phyloP scores from a whole-genome alignment of 1,140 invertebrate genomes.

The Laodelphax striatellus region DNA sequence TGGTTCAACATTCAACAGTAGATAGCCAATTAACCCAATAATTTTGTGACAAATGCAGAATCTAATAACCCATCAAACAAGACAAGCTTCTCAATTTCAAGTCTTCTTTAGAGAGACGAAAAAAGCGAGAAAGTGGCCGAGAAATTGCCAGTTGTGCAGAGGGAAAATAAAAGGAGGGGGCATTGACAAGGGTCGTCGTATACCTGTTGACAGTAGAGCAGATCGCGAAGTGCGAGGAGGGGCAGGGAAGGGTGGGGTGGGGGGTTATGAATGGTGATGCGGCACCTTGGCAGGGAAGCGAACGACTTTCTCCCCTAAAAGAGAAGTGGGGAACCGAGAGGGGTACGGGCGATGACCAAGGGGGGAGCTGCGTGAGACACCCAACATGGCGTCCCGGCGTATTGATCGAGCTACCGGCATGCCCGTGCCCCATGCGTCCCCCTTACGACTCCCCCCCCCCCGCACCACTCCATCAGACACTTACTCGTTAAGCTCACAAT shows the following conservation, averaged over 20 bases:
- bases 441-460: constrained; percentile 3
- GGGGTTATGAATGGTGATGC: neutral
- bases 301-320: neutral
- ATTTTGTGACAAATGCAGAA: no score
- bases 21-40: no score
- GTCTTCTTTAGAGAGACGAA: neutral
- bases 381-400: neutral
- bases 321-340: neutral
- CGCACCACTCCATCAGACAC: neutral
- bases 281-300: no score
- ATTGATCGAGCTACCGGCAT: neutral
- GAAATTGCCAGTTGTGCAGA: constrained; percentile 1
- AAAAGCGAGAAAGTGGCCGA: neutral
- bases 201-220: neutral
- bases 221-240: no score
- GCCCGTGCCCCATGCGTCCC: neutral
- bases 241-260: neutral
- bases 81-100: neutral
- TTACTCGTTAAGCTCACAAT: no score
- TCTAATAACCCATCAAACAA: neutral
- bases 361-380: constrained; percentile 6
- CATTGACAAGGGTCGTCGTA: neutral
- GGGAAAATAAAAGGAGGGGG: neutral
- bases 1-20: no score
- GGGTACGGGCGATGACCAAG: neutral